Base-by-base conservation (phyloP, 2,888 invertebrate genomes). In the Nomada hirtipes region DNA sequence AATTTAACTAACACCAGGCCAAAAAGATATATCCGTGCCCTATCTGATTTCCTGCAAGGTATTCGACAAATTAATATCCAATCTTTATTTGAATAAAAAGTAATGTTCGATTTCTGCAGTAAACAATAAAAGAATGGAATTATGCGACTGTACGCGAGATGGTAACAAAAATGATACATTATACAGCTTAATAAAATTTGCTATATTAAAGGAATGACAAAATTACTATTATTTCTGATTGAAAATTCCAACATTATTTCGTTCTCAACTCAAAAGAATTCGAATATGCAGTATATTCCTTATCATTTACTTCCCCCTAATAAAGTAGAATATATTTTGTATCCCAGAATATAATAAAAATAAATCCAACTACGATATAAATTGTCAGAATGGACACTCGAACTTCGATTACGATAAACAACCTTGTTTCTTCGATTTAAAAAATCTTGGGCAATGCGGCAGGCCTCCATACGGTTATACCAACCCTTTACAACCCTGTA, bases 381-480 rank as follows among this genome's bases (percentile, higher is more conserved):
- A 82, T 26, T 92, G 91, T 26, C 57, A 29, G 4, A 61, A 86
- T 0, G 75, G 75, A 9, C 20, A n/a, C 68, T 69, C 72, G 0
- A 65, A 71, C 52, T 10, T 44, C 4, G 23, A 10, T 1, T 15
- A 53, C 15, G 20, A 53, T 0, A 68, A 73, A 2, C 92, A 86
- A 64, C 85, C 92, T 2, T 92, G 92, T 65, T 92, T 82, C 55
- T 92, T 92, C 55, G 86, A 92, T 23, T 65, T 88, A 29, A 82
- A 81, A 10, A 83, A n/a, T 1, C 85, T 92, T 2, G 91, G 91
- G 0, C 42, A 61, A 36, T 92, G 92, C 52, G 82, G 91, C 4
- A 60, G 76, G n/a, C 29, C 86, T n/a, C 92, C 92, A 0, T 92
- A 90, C 47, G 92, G 92, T 60, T 92, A 92, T 63, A 52, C 52